phyloP scores from a whole-genome alignment of 2,113 vertebrate genomes.

The Solea senegalensis region DNA sequence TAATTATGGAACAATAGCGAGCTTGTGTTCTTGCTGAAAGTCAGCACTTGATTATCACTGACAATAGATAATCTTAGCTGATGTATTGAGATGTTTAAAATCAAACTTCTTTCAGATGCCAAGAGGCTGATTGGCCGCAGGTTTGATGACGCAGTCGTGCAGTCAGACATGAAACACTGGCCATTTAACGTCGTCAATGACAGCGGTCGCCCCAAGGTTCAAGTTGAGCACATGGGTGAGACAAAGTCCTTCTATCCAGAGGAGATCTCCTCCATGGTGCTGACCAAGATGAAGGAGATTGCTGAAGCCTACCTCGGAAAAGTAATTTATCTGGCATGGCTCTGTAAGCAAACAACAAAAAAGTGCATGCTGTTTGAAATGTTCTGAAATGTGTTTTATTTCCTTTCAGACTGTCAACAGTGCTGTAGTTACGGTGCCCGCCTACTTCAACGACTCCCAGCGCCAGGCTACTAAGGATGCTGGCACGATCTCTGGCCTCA shows the following conservation, averaged over 20 bases:
- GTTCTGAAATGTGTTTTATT: conserved; percentile 9
- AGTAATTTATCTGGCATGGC: conserved; percentile 38
- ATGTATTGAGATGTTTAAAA: neutral
- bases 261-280: conserved; percentile 84
- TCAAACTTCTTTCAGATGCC: conserved; percentile 69
- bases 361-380: neutral
- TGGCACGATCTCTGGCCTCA: conserved; percentile 83
- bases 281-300: conserved; percentile 85
- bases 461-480: conserved; percentile 84
- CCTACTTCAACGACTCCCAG: conserved; percentile 86
- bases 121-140: conserved; percentile 83
- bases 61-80: conserved; percentile 28
- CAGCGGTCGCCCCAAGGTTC: conserved; percentile 78
- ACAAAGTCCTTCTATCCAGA: conserved; percentile 82
- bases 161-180: conserved; percentile 87
- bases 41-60: too few relatives aligned
- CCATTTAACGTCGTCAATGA: conserved; percentile 82
- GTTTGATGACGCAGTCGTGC: conserved; percentile 83
- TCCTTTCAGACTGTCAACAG: conserved; percentile 76
- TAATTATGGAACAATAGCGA: neutral
- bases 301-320: conserved; percentile 86
- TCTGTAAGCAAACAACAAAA: neutral
- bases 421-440: conserved; percentile 83
- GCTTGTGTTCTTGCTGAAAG: neutral
- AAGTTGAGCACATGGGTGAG: conserved; percentile 85